These are phyloP conservation scores for Erpornis zantholeuca DNA, from an alignment of 2,113 vertebrate species.

Conservation along the genomic window DNA sequence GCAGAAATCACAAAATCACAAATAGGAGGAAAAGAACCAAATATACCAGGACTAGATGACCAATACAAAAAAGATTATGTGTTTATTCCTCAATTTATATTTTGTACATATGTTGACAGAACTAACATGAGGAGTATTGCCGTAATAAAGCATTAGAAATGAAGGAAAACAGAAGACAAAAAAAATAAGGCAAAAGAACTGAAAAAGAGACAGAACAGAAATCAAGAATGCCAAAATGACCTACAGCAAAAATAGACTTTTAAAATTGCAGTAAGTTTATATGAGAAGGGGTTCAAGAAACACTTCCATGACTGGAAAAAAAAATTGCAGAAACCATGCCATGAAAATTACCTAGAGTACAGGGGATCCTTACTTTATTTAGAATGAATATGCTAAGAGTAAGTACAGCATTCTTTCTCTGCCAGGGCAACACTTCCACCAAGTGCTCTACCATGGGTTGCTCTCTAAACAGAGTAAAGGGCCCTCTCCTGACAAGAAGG, in stretches of 20 bases:
- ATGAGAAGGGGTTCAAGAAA: neutral
- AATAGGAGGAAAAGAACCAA: neutral
- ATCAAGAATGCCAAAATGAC: neutral
- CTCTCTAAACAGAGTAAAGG: neutral
- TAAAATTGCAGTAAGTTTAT: neutral
- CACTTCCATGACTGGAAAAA: neutral
- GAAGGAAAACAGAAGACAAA: neutral
- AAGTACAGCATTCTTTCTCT: neutral
- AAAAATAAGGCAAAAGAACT: neutral
- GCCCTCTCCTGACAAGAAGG: neutral
- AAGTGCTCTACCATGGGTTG: fast-evolving
- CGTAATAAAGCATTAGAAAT: neutral
- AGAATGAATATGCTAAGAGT: neutral
- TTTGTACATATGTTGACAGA: neutral
- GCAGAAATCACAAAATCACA: neutral
- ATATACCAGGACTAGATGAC: neutral
- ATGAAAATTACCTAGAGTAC: neutral
- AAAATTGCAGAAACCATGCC: neutral
- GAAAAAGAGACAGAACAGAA: neutral
- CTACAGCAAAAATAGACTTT: neutral
- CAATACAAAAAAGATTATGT: neutral
- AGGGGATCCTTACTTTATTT: neutral
- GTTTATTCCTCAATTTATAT: neutral
- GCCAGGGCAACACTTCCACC: neutral
- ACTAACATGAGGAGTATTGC: neutral